phyloP scores from a whole-genome alignment of 2,888 invertebrate genomes.

The Lithophane leautieri region DNA sequence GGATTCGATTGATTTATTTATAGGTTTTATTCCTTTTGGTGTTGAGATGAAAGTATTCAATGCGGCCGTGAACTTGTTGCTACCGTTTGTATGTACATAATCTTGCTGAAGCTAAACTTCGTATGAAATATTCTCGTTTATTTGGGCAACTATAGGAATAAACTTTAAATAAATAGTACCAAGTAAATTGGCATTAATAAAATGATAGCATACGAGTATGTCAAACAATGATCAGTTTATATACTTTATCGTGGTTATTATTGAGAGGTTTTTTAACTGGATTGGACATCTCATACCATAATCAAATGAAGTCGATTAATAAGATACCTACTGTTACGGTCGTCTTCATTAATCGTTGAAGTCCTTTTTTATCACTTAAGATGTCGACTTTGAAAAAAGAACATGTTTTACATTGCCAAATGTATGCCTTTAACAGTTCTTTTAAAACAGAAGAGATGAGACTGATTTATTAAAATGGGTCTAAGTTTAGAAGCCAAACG shows the following conservation, averaged over 20 bases:
- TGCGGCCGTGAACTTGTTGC: conserved; percentile 51
- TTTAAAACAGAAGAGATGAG: conserved; percentile 23
- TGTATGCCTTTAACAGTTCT: conserved; percentile 21
- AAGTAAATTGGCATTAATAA: too few relatives aligned
- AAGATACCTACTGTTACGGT: too few relatives aligned
- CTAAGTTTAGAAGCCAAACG: neutral
- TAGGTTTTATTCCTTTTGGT: conserved; percentile 42
- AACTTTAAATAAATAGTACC: too few relatives aligned
- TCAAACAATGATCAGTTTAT: neutral
- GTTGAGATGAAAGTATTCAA: conserved; percentile 33
- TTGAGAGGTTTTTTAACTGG: neutral
- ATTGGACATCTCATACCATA: too few relatives aligned
- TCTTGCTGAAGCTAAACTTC: neutral
- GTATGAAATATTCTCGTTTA: neutral
- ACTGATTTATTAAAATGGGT: conserved; percentile 30
- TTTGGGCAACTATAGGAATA: neutral
- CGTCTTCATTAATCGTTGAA: neutral
- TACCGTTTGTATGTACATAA: neutral
- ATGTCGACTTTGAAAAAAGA: conserved; percentile 10
- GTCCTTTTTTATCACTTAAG: conserved; percentile 43
- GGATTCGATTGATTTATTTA: conserved; percentile 51
- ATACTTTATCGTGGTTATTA: neutral
- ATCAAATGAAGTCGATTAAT: neutral
- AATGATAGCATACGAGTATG: too few relatives aligned
- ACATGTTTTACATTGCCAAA: conserved; percentile 24